phyloP scores from a whole-genome alignment of 2,888 invertebrate species.

The Drosophila mercatorum region DNA sequence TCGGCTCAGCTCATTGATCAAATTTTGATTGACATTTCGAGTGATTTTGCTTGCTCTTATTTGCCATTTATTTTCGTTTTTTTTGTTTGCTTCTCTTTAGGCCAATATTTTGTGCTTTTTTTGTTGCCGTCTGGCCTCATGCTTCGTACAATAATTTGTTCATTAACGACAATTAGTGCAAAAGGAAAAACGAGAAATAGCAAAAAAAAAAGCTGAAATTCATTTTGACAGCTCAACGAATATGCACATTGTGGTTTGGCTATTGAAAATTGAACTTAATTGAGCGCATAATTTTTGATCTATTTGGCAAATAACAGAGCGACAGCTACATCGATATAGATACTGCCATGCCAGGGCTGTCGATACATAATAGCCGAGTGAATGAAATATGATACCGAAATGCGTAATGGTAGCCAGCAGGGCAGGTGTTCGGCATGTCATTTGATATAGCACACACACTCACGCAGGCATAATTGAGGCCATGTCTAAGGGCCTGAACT shows the following conservation, averaged over 20 bases:
- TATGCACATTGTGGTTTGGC: slow-evolving; percentile 41
- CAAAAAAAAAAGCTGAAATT: slow-evolving; percentile 29
- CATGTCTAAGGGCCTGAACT: slow-evolving; percentile 43
- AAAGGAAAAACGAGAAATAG: neutral
- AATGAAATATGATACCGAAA: slow-evolving; percentile 53
- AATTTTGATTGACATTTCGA: slow-evolving; percentile 77
- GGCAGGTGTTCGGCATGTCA: slow-evolving; percentile 57
- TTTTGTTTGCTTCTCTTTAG: slow-evolving; percentile 27
- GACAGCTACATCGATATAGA: slow-evolving; percentile 20
- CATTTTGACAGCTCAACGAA: slow-evolving; percentile 53
- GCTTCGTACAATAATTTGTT: slow-evolving; percentile 61
- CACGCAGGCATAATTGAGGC: neutral
- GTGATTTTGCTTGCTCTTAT: slow-evolving; percentile 64
- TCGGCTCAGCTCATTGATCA: slow-evolving; percentile 70
- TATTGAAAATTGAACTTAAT: slow-evolving; percentile 48
- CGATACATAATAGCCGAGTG: slow-evolving; percentile 26
- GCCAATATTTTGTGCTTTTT: slow-evolving; percentile 61
- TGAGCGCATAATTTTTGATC: slow-evolving; percentile 56
- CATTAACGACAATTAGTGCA: slow-evolving; percentile 76
- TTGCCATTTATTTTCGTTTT: neutral
- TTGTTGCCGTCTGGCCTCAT: slow-evolving; percentile 42
- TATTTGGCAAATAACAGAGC: slow-evolving; percentile 21
- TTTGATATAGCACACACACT: slow-evolving; percentile 45
- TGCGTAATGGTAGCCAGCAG: slow-evolving; percentile 42
- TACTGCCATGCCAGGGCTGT: neutral